Base-by-base conservation (phyloP, 2,888 invertebrate genomes). In the Drosophila paranaensis region DNA sequence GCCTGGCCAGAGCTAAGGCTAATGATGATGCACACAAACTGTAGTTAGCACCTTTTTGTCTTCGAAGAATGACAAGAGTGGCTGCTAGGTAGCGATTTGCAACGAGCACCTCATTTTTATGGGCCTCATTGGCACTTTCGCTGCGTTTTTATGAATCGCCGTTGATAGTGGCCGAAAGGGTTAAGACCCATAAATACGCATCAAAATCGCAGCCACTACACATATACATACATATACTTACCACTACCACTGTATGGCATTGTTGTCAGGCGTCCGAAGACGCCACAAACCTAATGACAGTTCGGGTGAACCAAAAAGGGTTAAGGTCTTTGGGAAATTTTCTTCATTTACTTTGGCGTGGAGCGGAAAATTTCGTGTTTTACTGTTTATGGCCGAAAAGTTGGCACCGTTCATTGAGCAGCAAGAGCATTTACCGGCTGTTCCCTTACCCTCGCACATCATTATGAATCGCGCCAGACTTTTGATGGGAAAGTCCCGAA, bases 31-130 rank as follows among this genome's bases (percentile, higher is more conserved):
- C 72, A 76, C 70, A 67, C 76, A 81, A 79, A 80, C 77, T 35
- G 74, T 80, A 85, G 68, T 89, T 91, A 87, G 79, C 90, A 91
- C 90, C 85, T 89, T 82, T 86, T 90, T 89, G 83, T 89, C 74
- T 82, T 77, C 72, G 82, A 87, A 88, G 78, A 89, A 88, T 83
- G 74, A 48, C 54, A 64, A 69, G 70, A 70, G 67, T 72, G 57
- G 40, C 39, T 6, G 14, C n/a, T 66, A 70, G 72, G 74, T 74
- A 73, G 48, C 45, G 13, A 13, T 8, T n/a, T 35, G 11, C 13
- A 16, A 16, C 6, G 25, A 46, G 27, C 54, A 58, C 39, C 46
- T 42, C 20, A 68, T 71, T 76, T 84, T 82, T 87, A 76, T 71
- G 67, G 54, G 3, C 42, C 20, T 64, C 65, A 55, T 68, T 82